Evolutionary conservation across 2,797 vertebrate species (phyloP).

Genomic region (Rhyacichthys aspro): DNA sequence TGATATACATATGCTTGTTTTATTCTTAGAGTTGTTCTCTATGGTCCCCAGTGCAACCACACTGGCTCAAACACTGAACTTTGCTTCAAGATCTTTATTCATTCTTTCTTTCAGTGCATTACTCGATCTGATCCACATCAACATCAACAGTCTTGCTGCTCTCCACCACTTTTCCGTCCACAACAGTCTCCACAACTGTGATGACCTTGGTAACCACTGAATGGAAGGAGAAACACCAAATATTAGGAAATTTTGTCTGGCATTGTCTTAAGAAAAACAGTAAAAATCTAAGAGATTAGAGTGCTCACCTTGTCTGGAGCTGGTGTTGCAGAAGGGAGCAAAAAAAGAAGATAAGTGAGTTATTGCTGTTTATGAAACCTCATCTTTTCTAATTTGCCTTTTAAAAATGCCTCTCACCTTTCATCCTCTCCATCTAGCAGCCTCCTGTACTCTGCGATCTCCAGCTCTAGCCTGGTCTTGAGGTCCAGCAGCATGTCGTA

Average conservation of each 20-base stretch:
- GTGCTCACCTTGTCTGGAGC: slow-evolving; percentile 67
- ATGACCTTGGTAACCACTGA: slow-evolving; percentile 74
- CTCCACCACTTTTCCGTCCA: slow-evolving; percentile 66
- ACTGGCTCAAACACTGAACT: neutral
- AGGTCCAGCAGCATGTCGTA: slow-evolving; percentile 89
- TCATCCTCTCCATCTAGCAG: slow-evolving; percentile 86
- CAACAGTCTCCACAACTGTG: slow-evolving; percentile 72
- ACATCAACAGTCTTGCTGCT: slow-evolving; percentile 65
- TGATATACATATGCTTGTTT: no score
- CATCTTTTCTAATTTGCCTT: neutral
- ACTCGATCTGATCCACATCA: slow-evolving; percentile 56
- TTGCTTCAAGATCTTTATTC: slow-evolving; percentile 66
- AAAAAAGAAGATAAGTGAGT: slow-evolving; percentile 30
- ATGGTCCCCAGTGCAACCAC: no score
- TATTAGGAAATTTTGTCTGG: neutral
- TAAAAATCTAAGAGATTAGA: neutral
- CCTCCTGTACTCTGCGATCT: slow-evolving; percentile 91
- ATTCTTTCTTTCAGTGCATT: slow-evolving; percentile 15
- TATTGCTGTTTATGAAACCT: neutral
- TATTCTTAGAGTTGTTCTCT: no score
- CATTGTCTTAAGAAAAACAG: neutral
- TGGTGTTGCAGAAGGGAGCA: slow-evolving; percentile 19
- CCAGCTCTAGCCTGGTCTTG: slow-evolving; percentile 89
- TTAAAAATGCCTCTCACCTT: slow-evolving; percentile 36
- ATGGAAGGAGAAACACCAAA: slow-evolving; percentile 15